These are phyloP conservation scores for Halocynthia roretzi DNA, from an alignment of 23 tunicate species.

Conservation along the genomic window DNA sequence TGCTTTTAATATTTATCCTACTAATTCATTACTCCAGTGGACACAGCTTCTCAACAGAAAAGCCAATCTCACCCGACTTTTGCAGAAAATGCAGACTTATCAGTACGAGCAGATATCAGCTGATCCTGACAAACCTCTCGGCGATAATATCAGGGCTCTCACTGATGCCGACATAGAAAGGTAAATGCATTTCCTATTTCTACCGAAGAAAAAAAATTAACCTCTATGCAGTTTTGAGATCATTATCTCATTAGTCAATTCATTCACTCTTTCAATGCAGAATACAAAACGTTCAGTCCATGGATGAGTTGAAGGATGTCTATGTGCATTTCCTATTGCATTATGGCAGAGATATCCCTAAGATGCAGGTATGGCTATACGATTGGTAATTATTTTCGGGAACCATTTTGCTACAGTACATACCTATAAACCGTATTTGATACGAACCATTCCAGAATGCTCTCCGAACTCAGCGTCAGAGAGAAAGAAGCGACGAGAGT, in stretches of 20 bases:
- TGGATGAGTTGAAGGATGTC: conserved; percentile 72
- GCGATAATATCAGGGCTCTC: conserved; percentile 80
- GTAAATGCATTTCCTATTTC: conserved; percentile 27
- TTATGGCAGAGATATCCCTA: conserved; percentile 95
- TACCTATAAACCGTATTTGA: neutral
- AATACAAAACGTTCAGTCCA: conserved; percentile 68
- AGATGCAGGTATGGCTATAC: conserved; percentile 59
- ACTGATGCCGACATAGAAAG: conserved; percentile 84
- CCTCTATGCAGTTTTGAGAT: too few relatives aligned
- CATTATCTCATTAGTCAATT: neutral
- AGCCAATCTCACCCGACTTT: conserved; percentile 68
- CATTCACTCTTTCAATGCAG: conserved; percentile 4
- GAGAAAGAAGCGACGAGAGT: conserved; percentile 43
- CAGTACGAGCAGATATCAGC: conserved; percentile 90
- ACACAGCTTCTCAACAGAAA: conserved; percentile 75
- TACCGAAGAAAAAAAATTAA: neutral
- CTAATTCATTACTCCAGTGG: conserved; percentile 41
- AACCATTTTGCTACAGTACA: neutral
- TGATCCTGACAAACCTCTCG: conserved; percentile 94
- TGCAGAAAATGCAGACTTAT: conserved; percentile 90
- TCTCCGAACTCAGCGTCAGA: conserved; percentile 44
- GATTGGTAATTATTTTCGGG: too few relatives aligned
- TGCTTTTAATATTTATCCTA: too few relatives aligned
- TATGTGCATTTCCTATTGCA: conserved; percentile 77
- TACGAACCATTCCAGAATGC: conserved; percentile 47